These are phyloP conservation scores for Peromyscus aztecus DNA, from an alignment of 2,797 vertebrate genomes.

Conservation along the genomic window DNA sequence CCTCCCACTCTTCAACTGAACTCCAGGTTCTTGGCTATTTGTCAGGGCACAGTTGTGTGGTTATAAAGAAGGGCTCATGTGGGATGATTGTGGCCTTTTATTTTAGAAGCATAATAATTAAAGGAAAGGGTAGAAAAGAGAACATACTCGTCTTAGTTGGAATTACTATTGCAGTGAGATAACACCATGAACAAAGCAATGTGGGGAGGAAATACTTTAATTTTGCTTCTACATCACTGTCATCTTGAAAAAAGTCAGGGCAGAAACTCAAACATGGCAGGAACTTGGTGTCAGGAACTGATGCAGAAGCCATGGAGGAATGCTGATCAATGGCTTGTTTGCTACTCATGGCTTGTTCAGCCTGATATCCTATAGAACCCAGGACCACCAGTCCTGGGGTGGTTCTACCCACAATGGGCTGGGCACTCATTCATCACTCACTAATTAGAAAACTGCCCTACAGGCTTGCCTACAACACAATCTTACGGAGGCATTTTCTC, in stretches of 20 bases:
- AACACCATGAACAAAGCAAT: background rate
- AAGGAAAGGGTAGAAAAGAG: background rate
- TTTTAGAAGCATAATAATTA: background rate
- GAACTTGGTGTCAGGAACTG: background rate
- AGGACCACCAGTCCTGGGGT: too few species aligned
- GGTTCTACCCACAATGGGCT: background rate
- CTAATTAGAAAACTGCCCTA: background rate
- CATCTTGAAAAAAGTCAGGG: background rate
- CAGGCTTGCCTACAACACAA: background rate
- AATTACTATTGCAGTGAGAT: background rate
- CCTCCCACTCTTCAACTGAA: too few species aligned
- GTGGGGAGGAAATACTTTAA: background rate
- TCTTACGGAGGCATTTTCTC: background rate
- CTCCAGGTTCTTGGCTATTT: background rate
- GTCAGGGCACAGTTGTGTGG: background rate
- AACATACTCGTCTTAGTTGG: too few species aligned
- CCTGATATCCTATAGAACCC: background rate
- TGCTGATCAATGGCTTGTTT: background rate
- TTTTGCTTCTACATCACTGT: background rate
- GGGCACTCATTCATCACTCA: background rate
- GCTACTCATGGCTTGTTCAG: background rate
- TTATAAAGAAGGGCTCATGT: background rate
- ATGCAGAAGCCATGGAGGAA: background rate
- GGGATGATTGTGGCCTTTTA: rapidly evolving
- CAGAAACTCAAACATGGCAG: background rate